A percentile compares a stretch with the other conserved stretches of the same genome.
These are phyloP conservation scores for Physocephala rufipes DNA, from an alignment of 2,888 invertebrate species.

Conservation along the genomic window DNA sequence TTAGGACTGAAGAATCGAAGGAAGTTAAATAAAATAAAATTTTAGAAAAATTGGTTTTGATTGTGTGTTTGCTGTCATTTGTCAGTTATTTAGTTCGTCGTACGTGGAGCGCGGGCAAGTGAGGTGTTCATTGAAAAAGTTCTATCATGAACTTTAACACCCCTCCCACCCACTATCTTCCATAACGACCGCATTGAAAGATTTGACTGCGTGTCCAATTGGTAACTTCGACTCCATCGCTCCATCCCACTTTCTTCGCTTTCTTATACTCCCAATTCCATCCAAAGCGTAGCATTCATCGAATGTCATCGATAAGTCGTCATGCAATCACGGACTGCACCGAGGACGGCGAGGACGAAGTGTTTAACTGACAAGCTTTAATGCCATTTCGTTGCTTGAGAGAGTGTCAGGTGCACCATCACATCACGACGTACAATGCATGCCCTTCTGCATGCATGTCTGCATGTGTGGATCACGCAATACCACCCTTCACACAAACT, in stretches of 20 bases:
- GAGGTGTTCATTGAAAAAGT: neutral
- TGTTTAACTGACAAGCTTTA: slow-evolving; percentile 50
- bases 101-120: neutral
- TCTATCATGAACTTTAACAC: neutral
- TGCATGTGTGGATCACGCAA: slow-evolving; percentile 34
- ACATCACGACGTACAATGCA: slow-evolving; percentile 6
- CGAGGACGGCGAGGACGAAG: slow-evolving; percentile 40
- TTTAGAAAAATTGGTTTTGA: slow-evolving; percentile 37
- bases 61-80: slow-evolving; percentile 38
- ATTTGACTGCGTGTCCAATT: slow-evolving; percentile 6
- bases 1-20: neutral
- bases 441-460: too few species aligned
- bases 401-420: slow-evolving; percentile 16
- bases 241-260: too few species aligned
- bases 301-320: slow-evolving; percentile 34
- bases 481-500: slow-evolving; percentile 5
- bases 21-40: slow-evolving; percentile 24
- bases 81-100: neutral
- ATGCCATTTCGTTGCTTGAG: slow-evolving; percentile 31
- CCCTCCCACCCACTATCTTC: neutral
- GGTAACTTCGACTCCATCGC: neutral
- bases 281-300: neutral
- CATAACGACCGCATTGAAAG: neutral
- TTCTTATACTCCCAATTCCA: neutral
- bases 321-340: slow-evolving; percentile 22